A percentile compares a stretch with the other conserved stretches of the same genome.
Conservation (phyloP, 1,140 invertebrate genomes). For the Ruditapes philippinarum region DNA sequence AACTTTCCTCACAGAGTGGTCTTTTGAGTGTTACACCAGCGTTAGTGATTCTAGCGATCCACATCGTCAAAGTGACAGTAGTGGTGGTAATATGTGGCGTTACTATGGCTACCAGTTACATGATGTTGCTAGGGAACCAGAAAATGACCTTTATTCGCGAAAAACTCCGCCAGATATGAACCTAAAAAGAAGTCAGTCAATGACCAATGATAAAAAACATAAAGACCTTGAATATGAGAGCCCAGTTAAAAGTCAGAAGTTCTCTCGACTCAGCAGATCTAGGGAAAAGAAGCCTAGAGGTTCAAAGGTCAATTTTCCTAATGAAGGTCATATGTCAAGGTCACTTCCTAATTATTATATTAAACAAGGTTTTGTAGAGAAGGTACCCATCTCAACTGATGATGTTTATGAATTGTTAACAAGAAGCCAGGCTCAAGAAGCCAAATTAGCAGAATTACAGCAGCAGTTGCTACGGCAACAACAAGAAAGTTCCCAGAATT, state of each 20-base stretch:
- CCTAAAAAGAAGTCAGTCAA: not conserved
- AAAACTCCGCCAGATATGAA: not conserved
- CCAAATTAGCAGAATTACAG: conserved; percentile 48
- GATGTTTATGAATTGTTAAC: conserved; percentile 58
- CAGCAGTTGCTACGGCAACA: conserved; percentile 22
- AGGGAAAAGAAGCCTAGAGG: conserved; percentile 20
- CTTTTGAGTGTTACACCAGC: conserved; percentile 58
- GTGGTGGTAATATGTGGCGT: conserved; percentile 49
- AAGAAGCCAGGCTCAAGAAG: conserved; percentile 58
- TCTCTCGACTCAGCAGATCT: not conserved
- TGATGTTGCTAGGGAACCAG: conserved; percentile 1
- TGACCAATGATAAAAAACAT: not conserved
- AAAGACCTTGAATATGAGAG: not conserved
- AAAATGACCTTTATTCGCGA: conserved; percentile 18
- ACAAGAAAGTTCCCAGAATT: not conserved
- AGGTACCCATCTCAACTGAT: conserved; percentile 28
- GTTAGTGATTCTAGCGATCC: conserved; percentile 49
- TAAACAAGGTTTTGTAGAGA: conserved; percentile 37
- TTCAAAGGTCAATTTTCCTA: conserved; percentile 31
- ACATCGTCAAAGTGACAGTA: conserved; percentile 51
- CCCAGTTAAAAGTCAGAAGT: conserved; percentile 19
- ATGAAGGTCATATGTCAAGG: conserved; percentile 33
- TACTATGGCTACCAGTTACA: conserved; percentile 48
- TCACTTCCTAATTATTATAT: conserved; percentile 44
- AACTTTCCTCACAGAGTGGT: conserved; percentile 53